phyloP scores from a whole-genome alignment of 2,113 vertebrate species.

The Hypomesus transpacificus region DNA sequence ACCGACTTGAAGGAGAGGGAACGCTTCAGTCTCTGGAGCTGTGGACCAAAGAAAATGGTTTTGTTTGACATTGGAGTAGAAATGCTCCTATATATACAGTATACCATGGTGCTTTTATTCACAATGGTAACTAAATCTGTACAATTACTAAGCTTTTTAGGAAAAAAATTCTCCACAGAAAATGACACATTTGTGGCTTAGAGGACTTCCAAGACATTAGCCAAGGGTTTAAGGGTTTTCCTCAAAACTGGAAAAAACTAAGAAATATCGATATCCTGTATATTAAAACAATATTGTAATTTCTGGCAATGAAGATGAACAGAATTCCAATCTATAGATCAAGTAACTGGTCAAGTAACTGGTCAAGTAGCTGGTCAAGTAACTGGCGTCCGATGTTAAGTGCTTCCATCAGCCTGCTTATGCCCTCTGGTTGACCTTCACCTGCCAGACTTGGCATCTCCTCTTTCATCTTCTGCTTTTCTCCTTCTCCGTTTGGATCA shows the following conservation, averaged over 20 bases:
- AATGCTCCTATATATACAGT: not conserved
- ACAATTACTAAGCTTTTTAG: not conserved
- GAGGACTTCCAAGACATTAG: no score
- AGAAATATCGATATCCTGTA: no score
- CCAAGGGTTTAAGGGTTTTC: no score
- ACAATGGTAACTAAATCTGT: not conserved
- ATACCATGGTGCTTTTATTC: not conserved
- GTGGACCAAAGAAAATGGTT: not conserved
- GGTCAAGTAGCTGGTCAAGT: not conserved
- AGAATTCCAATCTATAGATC: not conserved
- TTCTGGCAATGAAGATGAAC: not conserved
- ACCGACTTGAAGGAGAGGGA: conserved; percentile 86
- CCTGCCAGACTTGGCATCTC: conserved; percentile 30
- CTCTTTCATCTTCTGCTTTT: conserved; percentile 32
- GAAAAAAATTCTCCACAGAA: no score
- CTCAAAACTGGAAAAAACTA: no score
- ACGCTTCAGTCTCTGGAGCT: conserved; percentile 86
- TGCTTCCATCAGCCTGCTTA: not conserved
- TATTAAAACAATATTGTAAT: not conserved
- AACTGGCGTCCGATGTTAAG: not conserved
- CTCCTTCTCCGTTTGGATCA: conserved; percentile 23
- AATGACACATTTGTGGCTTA: no score
- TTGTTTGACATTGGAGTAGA: not conserved
- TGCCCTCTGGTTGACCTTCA: conserved; percentile 43
- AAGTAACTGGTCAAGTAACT: not conserved